phyloP scores from a whole-genome alignment of 2,113 vertebrate species.

The Myrmecobius fasciatus region DNA sequence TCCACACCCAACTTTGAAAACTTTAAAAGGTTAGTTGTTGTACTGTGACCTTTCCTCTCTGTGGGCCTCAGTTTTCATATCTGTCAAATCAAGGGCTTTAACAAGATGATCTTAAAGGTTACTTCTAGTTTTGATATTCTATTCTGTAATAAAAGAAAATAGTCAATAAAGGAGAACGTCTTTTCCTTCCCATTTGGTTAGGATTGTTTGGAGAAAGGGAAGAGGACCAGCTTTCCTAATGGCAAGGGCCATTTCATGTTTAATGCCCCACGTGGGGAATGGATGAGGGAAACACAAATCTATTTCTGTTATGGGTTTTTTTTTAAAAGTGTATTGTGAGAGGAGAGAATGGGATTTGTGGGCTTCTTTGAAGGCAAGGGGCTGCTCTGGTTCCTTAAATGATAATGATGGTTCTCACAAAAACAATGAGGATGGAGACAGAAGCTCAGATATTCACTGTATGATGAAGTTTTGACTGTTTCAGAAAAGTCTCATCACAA shows the following conservation, averaged over 20 bases:
- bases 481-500: not conserved
- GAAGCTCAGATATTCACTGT: not conserved
- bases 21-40: not conserved
- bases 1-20: not conserved
- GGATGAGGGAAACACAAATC: not conserved
- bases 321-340: not conserved
- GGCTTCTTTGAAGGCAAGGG: not conserved
- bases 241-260: not conserved
- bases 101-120: not conserved
- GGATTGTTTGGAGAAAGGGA: not conserved
- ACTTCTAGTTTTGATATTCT: not conserved
- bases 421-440: not conserved
- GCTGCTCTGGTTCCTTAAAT: not conserved
- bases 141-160: not conserved
- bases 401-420: not conserved
- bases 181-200: not conserved
- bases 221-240: not conserved
- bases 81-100: not conserved
- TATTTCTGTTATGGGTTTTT: not conserved
- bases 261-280: not conserved
- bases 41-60: not conserved
- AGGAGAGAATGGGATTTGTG: not conserved
- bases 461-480: not conserved
- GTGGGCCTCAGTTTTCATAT: not conserved
- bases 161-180: not conserved